Conservation (phyloP, 2,888 invertebrate species). For the Syrphus vitripennis region DNA sequence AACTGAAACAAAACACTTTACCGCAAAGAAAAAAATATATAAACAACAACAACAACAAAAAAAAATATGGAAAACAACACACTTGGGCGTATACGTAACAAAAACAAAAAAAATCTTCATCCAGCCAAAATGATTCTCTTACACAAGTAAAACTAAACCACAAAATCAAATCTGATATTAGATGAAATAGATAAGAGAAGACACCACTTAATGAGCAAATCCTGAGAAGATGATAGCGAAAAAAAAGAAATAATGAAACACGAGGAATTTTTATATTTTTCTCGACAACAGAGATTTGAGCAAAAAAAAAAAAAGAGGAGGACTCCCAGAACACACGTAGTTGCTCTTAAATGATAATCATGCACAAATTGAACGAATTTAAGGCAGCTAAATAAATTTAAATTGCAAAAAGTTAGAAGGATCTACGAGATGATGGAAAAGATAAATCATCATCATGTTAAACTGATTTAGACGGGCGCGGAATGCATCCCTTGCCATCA, state of each 20-base stretch:
- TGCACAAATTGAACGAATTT: conserved; percentile 61
- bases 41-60: neutral
- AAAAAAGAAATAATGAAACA: neutral
- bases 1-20: conserved; percentile 28
- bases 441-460: conserved; percentile 25
- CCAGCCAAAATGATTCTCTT: neutral
- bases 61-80: neutral
- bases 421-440: neutral
- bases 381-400: conserved; percentile 53
- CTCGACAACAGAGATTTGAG: neutral
- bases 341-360: conserved; percentile 23
- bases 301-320: neutral
- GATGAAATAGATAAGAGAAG: conserved; percentile 38
- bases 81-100: conserved; percentile 27
- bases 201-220: conserved; percentile 15
- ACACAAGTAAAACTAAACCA: conserved; percentile 18
- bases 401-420: conserved; percentile 42
- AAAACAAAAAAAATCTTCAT: neutral
- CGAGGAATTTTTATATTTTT: conserved; percentile 12
- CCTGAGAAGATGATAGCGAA: neutral
- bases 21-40: neutral
- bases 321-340: neutral
- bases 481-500: neutral
- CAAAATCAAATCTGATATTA: conserved; percentile 30
- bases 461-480: neutral